A percentile compares a stretch with the other conserved stretches of the same genome.
Evolutionary conservation across 2,797 vertebrate species (phyloP).

Genomic region (Parauchenoglanis ngamensis): DNA sequence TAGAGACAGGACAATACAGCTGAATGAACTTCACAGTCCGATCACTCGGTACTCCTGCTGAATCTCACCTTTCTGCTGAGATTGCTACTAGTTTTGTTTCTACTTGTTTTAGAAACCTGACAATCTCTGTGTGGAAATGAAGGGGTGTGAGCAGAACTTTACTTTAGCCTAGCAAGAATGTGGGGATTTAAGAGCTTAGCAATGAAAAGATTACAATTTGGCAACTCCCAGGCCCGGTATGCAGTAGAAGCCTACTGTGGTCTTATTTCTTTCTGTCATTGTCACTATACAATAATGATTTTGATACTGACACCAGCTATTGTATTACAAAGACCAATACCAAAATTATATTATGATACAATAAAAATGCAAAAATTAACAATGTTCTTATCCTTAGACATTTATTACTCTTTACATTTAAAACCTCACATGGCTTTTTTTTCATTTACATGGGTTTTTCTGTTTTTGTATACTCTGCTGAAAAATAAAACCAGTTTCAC

Average conservation of each 20-base stretch:
- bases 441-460: neutral
- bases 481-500: no score
- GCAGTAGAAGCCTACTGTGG: neutral
- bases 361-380: neutral
- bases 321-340: neutral
- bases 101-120: constrained; percentile 20
- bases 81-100: neutral
- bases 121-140: constrained; percentile 23
- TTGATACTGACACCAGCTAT: neutral
- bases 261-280: neutral
- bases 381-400: neutral
- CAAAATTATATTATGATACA: neutral
- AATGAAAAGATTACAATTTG: constrained; percentile 47
- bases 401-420: neutral
- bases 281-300: neutral
- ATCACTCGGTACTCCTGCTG: constrained; percentile 19
- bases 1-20: neutral
- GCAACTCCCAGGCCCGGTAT: constrained; percentile 22
- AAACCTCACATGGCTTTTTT: neutral
- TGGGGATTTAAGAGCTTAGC: constrained; percentile 48
- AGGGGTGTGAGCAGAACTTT: constrained; percentile 23
- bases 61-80: constrained; percentile 25
- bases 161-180: constrained; percentile 26
- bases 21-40: neutral
- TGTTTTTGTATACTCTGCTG: neutral